Percentiles rank a stretch among this genome's conserved stretches.
These are phyloP conservation scores for Drosophila guanche DNA, from an alignment of 1,140 invertebrate genomes.

Conservation along the genomic window DNA sequence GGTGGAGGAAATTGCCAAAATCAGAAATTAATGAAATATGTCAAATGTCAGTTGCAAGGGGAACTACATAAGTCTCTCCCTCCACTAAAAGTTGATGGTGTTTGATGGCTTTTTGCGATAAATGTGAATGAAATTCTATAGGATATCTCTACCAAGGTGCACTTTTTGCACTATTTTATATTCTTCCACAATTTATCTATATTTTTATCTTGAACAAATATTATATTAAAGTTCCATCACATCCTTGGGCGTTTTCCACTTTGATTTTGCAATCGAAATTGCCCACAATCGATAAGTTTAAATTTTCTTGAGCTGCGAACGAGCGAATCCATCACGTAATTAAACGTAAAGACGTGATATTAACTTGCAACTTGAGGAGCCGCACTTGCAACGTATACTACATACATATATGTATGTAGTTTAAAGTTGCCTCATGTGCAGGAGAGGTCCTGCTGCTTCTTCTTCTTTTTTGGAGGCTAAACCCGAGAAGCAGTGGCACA, in stretches of 20 bases:
- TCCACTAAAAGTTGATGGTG: no score
- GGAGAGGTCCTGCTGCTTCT: slow-evolving; percentile 11
- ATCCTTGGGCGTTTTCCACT: background rate
- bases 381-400: slow-evolving; percentile 4
- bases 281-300: slow-evolving; percentile 36
- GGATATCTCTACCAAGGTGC: no score
- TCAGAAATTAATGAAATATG: slow-evolving; percentile 11
- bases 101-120: no score
- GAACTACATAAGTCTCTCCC: no score
- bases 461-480: slow-evolving; percentile 27
- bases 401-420: slow-evolving; percentile 35
- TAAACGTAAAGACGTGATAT: slow-evolving; percentile 73
- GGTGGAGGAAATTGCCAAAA: background rate
- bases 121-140: no score
- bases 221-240: no score
- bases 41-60: background rate
- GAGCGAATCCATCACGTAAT: slow-evolving; percentile 70
- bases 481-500: slow-evolving; percentile 9
- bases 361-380: slow-evolving; percentile 56
- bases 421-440: slow-evolving; percentile 51
- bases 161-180: no score
- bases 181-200: no score
- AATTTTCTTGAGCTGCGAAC: slow-evolving; percentile 11
- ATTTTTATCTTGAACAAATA: background rate
- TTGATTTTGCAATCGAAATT: background rate